Evolutionary conservation across 2,797 vertebrate species (phyloP).

Genomic region (Pterois miles): DNA sequence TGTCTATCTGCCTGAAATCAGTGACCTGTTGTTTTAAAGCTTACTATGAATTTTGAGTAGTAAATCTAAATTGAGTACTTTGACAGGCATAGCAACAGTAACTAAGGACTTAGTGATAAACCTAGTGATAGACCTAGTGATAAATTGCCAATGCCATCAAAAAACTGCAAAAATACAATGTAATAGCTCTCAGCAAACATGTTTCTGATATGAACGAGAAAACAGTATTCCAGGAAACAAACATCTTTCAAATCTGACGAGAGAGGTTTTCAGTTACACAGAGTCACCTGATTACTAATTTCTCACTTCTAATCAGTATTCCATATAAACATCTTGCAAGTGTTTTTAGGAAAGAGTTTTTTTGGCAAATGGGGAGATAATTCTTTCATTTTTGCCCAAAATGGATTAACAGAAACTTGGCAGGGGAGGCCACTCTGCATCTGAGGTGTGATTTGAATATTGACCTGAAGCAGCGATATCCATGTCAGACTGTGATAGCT

Average conservation of each 20-base stretch:
- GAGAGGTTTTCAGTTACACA: neutral
- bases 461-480: conserved; percentile 49
- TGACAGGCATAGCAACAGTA: neutral
- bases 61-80: neutral
- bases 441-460: conserved; percentile 61
- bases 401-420: conserved; percentile 52
- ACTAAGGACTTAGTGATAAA: neutral
- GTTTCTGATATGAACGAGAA: neutral
- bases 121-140: too few species aligned
- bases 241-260: neutral
- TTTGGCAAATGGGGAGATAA: conserved; percentile 40
- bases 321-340: conserved; percentile 22
- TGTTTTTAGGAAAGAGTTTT: conserved; percentile 42
- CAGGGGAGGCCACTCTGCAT: conserved; percentile 30
- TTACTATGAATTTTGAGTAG: neutral
- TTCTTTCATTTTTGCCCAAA: conserved; percentile 48
- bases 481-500: conserved; percentile 36
- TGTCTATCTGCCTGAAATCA: neutral
- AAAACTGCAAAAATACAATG: neutral
- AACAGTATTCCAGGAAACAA: conserved; percentile 4
- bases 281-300: conserved; percentile 23
- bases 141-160: neutral
- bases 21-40: neutral
- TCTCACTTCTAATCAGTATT: conserved; percentile 42
- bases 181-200: neutral